Evolutionary conservation across 2,888 invertebrate species (phyloP), one percentile per base, ranked within the genome.

Genomic region (Fissipunctia ypsillon): DNA sequence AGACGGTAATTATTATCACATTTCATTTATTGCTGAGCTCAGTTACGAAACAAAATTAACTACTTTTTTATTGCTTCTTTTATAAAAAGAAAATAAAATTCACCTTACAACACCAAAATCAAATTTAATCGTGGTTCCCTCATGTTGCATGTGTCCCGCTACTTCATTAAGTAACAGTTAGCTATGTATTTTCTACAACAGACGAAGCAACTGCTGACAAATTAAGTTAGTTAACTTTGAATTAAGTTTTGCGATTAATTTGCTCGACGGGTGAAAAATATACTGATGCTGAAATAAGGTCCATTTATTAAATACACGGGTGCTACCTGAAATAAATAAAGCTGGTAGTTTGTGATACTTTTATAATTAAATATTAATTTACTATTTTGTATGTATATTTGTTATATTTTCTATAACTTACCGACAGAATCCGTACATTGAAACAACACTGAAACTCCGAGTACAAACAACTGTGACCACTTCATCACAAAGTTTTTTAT

Each of bases 401-500:
- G 10, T 59, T 59, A 16, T 66, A 50, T 57, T 54, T 61, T 71
- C 63, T 64, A 66, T 69, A 89, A 94, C 95, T 95, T 88, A 95
- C 95, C 95, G 73, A 95, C 92, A 56, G 95, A 95, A 90, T 94
- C 95, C 91, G 95, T 95, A 87, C 92, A 93, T 78, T 91, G 91
- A 84, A 94, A 93, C 88, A 95, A 91, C 94, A 95, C 95, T 93
- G 94, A 91, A 93, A 95, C 90, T 95, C 94, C 95, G 87, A 94
- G 89, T 90, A 94, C 88, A 85, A 94, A 84, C 83, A 93, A 90
- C 83, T 88, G 87, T 73, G 85, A 86, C 88, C 94, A 94, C 94
- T 92, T 92, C 91, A 93, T 92, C 94, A 95, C 95, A 84, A 88
- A 85, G 78, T 84, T 89, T 85, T 83, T 89, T 56, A 85, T 87